phyloP scores from a whole-genome alignment of 92 coral and sea anemone genomes.

The Bergia sp. region DNA sequence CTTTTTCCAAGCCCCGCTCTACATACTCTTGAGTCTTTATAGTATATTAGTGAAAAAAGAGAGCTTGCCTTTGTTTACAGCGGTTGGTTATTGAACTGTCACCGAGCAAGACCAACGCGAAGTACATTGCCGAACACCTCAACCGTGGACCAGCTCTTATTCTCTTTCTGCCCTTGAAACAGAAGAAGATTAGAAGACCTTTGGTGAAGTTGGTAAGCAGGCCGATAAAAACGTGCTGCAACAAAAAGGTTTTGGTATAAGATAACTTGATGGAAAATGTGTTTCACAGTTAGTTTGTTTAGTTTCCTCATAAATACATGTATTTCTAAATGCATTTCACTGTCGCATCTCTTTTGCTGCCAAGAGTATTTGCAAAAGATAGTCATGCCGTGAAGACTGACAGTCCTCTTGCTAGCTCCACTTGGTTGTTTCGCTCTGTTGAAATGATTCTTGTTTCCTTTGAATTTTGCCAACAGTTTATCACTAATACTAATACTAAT shows the following conservation, averaged over 20 bases:
- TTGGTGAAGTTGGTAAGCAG: constrained; percentile 62
- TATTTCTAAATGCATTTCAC: too few relatives aligned
- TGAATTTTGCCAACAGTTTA: background rate
- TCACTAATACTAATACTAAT: too few relatives aligned
- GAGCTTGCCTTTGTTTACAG: background rate
- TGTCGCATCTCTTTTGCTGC: background rate
- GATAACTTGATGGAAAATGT: background rate
- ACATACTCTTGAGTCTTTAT: too few relatives aligned
- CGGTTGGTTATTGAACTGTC: constrained; percentile 73
- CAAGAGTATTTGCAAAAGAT: background rate
- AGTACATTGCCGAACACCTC: constrained; percentile 58
- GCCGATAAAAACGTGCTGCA: background rate
- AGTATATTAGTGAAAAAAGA: background rate
- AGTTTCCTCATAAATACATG: background rate
- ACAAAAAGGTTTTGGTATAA: background rate
- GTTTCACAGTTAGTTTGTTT: background rate
- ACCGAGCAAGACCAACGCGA: constrained; percentile 57
- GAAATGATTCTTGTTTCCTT: background rate
- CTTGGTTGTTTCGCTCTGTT: background rate
- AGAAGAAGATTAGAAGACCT: constrained; percentile 36
- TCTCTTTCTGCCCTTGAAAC: constrained; percentile 75
- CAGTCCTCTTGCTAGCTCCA: background rate
- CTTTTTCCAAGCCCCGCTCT: too few relatives aligned
- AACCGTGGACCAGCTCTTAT: constrained; percentile 83
- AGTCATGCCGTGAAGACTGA: background rate